Percentiles rank a stretch among this genome's conserved stretches.
Conservation (phyloP, 1,140 invertebrate species). For the Aethina tumida region DNA sequence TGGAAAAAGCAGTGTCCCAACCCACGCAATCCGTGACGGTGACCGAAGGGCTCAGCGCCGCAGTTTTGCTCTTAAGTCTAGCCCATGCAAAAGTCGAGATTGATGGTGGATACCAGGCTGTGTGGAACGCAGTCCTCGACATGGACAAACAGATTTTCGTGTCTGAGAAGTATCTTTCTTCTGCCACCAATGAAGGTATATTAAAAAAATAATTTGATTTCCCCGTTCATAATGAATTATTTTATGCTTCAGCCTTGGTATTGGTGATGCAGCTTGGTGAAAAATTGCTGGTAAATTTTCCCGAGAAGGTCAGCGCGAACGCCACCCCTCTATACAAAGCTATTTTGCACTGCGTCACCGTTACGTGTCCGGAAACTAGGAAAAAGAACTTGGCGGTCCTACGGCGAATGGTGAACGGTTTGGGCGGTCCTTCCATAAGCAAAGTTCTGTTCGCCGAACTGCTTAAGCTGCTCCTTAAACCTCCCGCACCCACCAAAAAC, state of each 20-base stretch:
- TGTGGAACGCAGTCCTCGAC: conserved; percentile 63
- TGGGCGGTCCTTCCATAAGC: conserved; percentile 36
- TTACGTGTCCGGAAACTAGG: conserved; percentile 33
- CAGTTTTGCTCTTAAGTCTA: conserved; percentile 61
- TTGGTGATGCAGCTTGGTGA: conserved; percentile 54
- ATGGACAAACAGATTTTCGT: conserved; percentile 71
- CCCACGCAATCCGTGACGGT: conserved; percentile 51
- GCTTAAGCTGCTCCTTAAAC: conserved; percentile 42
- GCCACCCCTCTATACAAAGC: conserved; percentile 48
- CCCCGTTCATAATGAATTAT: conserved; percentile 6
- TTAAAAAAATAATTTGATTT: too few relatives aligned
- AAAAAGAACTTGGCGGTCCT: conserved; percentile 33
- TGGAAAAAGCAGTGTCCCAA: conserved; percentile 62
- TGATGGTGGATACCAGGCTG: conserved; percentile 41
- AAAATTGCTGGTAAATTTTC: conserved; percentile 50
- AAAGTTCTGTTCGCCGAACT: conserved; percentile 51
- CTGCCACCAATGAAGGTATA: conserved; percentile 57
- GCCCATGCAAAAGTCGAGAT: conserved; percentile 45
- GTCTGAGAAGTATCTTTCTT: conserved; percentile 61
- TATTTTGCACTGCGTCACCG: conserved; percentile 51
- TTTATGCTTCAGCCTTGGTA: conserved; percentile 39
- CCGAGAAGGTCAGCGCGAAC: conserved; percentile 46
- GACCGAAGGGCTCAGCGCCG: conserved; percentile 69
- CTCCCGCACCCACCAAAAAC: conserved; percentile 38
- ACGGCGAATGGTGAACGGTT: conserved; percentile 28